These are phyloP conservation scores for Parnassius orleans DNA, from an alignment of 2,888 invertebrate genomes.

Conservation along the genomic window DNA sequence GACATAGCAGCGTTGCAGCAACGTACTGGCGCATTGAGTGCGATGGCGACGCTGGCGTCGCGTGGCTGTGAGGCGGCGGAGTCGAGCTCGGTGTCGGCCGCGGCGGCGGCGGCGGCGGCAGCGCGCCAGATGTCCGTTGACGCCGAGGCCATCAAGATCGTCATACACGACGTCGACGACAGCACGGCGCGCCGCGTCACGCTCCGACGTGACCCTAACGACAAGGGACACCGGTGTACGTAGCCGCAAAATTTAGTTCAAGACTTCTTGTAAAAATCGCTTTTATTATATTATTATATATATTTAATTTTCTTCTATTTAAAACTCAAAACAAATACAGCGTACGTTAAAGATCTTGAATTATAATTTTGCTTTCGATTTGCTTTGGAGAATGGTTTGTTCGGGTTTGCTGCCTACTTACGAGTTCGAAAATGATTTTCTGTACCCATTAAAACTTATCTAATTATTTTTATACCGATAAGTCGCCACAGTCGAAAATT, in stretches of 20 bases:
- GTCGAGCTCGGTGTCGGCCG: slow-evolving; percentile 45
- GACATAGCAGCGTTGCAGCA: slow-evolving; percentile 86
- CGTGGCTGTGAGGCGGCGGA: slow-evolving; percentile 63
- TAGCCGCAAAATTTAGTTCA: background rate
- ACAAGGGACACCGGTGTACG: slow-evolving; percentile 93
- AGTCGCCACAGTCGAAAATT: no score
- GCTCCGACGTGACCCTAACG: slow-evolving; percentile 88
- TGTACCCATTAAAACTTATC: no score
- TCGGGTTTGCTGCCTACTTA: no score
- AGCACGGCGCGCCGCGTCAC: slow-evolving; percentile 87
- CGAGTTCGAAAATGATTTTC: no score
- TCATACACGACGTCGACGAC: slow-evolving; percentile 95
- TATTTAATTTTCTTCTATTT: no score
- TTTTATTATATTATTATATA: no score
- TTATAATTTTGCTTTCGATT: no score
- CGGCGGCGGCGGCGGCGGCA: slow-evolving; percentile 72
- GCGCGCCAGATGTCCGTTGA: slow-evolving; percentile 92
- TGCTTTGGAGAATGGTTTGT: no score
- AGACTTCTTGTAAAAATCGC: background rate
- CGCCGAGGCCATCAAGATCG: slow-evolving; percentile 95
- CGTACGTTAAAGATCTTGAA: no score
- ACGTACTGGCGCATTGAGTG: slow-evolving; percentile 78
- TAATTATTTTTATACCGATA: no score
- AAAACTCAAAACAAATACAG: no score
- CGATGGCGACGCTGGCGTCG: slow-evolving; percentile 63